Conservation (phyloP, 2,797 vertebrate species). For the Distichodus sexfasciatus region DNA sequence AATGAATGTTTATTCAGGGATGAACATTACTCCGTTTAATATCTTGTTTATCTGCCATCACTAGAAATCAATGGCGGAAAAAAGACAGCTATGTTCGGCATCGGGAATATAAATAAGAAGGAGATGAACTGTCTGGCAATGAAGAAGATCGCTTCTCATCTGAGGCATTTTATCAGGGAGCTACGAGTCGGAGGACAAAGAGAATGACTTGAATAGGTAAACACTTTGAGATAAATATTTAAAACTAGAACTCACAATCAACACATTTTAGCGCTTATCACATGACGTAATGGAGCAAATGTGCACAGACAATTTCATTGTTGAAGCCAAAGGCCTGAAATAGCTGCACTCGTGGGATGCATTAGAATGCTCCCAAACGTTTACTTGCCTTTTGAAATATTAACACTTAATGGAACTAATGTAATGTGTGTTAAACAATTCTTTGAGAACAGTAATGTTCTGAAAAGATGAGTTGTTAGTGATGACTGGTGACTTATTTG, state of each 20-base stretch:
- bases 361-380: not conserved
- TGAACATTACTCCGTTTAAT: constrained; percentile 26
- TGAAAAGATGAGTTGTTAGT: not conserved
- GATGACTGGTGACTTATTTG: too few species aligned
- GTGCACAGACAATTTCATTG: constrained; percentile 26
- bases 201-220: constrained; percentile 18
- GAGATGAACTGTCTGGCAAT: constrained; percentile 22
- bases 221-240: constrained; percentile 17
- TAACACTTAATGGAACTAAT: not conserved
- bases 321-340: constrained; percentile 2
- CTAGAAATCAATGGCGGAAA: constrained; percentile 29
- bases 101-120: constrained; percentile 41
- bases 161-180: constrained; percentile 32
- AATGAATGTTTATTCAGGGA: constrained; percentile 12
- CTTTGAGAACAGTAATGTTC: not conserved
- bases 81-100: constrained; percentile 8
- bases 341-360: not conserved
- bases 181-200: constrained; percentile 14
- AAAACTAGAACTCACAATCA: constrained; percentile 35
- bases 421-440: not conserved
- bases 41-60: constrained; percentile 21
- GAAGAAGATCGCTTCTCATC: constrained; percentile 14
- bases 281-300: constrained; percentile 24
- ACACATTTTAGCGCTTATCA: constrained; percentile 34
- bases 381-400: not conserved